These are phyloP conservation scores for Dolomedes plantarius DNA, from an alignment of 2,888 invertebrate species.

Conservation along the genomic window DNA sequence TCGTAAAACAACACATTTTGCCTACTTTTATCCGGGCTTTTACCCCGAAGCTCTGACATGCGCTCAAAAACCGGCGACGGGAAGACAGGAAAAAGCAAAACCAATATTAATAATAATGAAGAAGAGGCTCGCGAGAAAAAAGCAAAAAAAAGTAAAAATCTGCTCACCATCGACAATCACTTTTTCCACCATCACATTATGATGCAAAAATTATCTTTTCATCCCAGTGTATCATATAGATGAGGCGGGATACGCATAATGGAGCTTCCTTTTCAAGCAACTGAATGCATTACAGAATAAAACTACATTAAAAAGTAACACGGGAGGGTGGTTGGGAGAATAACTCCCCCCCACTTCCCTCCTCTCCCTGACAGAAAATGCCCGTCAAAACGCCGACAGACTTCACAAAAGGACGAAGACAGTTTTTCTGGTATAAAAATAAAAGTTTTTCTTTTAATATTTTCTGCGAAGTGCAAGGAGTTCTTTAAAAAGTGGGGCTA, in stretches of 20 bases:
- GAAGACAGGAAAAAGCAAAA: too few species aligned
- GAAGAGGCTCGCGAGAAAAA: not conserved
- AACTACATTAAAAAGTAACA: slow-evolving; percentile 3
- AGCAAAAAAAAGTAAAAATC: not conserved
- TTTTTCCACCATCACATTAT: not conserved
- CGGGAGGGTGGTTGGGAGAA: not conserved
- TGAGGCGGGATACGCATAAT: not conserved
- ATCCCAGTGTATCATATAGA: not conserved
- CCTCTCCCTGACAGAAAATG: not conserved
- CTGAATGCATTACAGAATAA: slow-evolving; percentile 11
- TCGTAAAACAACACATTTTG: too few species aligned
- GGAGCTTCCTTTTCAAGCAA: not conserved
- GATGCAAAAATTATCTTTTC: slow-evolving; percentile 12
- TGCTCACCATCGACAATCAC: not conserved
- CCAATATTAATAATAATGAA: too few species aligned
- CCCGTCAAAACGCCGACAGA: not conserved
- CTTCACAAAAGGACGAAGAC: not conserved
- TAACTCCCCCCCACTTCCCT: not conserved
- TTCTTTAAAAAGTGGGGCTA: not conserved
- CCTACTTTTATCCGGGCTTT: too few species aligned
- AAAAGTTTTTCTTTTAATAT: not conserved
- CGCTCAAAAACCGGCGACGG: too few species aligned
- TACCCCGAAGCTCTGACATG: too few species aligned
- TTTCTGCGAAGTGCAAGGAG: not conserved
- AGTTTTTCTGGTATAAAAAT: not conserved